These are phyloP conservation scores for Nasua narica DNA, from an alignment of 2,797 vertebrate species.

Conservation along the genomic window DNA sequence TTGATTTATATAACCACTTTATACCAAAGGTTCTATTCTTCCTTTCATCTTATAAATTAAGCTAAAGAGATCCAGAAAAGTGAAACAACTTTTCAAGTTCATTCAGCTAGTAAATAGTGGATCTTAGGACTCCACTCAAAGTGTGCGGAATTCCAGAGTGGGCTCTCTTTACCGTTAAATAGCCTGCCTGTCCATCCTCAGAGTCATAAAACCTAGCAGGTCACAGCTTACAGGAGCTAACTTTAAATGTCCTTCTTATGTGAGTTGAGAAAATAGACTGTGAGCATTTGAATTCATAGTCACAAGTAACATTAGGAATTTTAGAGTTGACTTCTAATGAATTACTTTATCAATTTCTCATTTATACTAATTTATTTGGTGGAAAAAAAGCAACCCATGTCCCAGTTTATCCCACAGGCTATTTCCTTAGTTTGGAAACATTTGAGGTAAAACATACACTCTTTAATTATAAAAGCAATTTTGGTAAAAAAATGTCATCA, in stretches of 20 bases:
- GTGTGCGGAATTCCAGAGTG: background rate
- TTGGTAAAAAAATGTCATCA: background rate
- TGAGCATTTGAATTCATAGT: background rate
- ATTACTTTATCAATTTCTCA: conserved; percentile 27
- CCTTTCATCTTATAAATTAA: background rate
- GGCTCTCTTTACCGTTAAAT: background rate
- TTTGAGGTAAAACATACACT: background rate
- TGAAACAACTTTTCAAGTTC: background rate
- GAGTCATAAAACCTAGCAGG: background rate
- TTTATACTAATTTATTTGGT: conserved; percentile 39
- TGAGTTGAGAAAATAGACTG: background rate
- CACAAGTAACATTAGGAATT: background rate
- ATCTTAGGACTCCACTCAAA: background rate
- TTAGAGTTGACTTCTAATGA: conserved; percentile 1
- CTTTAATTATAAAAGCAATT: conserved; percentile 56
- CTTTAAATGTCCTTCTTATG: background rate
- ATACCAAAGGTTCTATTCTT: background rate
- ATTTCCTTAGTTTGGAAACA: background rate
- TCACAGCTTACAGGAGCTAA: background rate
- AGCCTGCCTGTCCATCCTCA: background rate
- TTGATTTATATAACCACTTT: background rate
- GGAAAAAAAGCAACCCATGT: background rate
- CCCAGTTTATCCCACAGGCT: background rate
- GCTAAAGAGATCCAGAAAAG: background rate
- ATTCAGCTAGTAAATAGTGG: background rate